Conservation (phyloP, 2,888 invertebrate genomes). For the Drosophila rubida region DNA sequence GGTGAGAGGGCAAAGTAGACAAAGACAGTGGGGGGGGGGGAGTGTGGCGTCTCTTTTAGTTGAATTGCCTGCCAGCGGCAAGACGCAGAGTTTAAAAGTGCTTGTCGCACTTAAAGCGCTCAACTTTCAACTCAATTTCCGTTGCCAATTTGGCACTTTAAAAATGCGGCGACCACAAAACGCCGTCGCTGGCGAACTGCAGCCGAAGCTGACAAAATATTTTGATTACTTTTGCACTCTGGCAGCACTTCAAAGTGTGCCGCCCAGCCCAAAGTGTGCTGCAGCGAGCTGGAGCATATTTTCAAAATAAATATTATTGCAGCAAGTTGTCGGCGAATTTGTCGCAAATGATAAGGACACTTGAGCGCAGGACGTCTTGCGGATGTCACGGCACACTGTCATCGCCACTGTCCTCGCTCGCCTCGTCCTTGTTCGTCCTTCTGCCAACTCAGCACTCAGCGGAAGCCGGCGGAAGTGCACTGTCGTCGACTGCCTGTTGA, state of each 20-base stretch:
- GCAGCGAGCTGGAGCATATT: no score
- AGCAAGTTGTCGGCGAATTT: constrained; percentile 71
- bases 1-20: background rate
- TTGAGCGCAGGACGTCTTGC: constrained; percentile 7
- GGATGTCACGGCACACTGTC: constrained; percentile 27
- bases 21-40: background rate
- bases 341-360: constrained; percentile 67
- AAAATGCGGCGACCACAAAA: constrained; percentile 27
- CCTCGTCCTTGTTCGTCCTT: constrained; percentile 20
- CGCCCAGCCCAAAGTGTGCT: no score
- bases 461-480: constrained; percentile 33
- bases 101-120: constrained; percentile 43
- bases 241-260: constrained; percentile 64
- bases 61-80: constrained; percentile 24
- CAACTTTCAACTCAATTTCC: constrained; percentile 58
- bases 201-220: constrained; percentile 75
- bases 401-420: constrained; percentile 14
- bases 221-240: constrained; percentile 73
- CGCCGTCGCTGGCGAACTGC: constrained; percentile 36
- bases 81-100: constrained; percentile 32
- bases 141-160: constrained; percentile 46
- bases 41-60: constrained; percentile 44
- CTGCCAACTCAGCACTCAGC: constrained; percentile 24
- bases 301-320: constrained; percentile 79
- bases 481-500: constrained; percentile 57